phyloP scores from a whole-genome alignment of 2,888 invertebrate species.

The Dasysyrphus albostriatus region DNA sequence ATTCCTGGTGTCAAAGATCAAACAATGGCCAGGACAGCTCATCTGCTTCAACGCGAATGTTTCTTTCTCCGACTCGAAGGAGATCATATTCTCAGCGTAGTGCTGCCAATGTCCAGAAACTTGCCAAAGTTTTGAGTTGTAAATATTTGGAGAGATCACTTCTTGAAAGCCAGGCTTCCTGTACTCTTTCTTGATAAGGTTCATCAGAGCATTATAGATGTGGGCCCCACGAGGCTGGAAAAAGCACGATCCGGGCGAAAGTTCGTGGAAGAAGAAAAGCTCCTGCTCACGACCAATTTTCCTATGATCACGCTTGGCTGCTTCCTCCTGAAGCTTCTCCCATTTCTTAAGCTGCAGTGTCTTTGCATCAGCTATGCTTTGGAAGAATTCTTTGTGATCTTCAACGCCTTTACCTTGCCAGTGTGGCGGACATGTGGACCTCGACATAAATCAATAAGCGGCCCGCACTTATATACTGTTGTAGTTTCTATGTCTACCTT shows the following conservation, averaged over 20 bases:
- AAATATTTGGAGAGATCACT: too few species aligned
- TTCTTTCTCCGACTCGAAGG: slow-evolving; percentile 98
- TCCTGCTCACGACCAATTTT: slow-evolving; percentile 98
- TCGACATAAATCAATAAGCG: slow-evolving; percentile 97
- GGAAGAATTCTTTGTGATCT: too few species aligned
- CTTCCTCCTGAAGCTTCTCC: too few species aligned
- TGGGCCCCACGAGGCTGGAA: slow-evolving; percentile 98
- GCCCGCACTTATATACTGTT: slow-evolving; percentile 98
- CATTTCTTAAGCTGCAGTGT: too few species aligned
- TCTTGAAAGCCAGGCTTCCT: too few species aligned
- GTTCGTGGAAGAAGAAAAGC: slow-evolving; percentile 98
- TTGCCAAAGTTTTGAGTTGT: too few species aligned
- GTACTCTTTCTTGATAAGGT: slow-evolving; percentile 94
- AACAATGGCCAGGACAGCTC: slow-evolving; percentile 99
- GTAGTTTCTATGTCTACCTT: slow-evolving; percentile 96
- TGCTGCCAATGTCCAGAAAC: too few species aligned
- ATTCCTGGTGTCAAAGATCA: slow-evolving; percentile 91
- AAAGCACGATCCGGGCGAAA: slow-evolving; percentile 99
- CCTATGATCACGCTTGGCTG: slow-evolving; percentile 97
- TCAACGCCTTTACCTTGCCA: too few species aligned
- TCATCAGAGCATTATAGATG: slow-evolving; percentile 96
- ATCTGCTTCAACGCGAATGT: slow-evolving; percentile 98
- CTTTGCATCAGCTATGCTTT: too few species aligned
- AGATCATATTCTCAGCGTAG: too few species aligned
- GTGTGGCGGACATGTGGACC: slow-evolving; percentile 99